These are phyloP conservation scores for Myocastor coypus DNA, from an alignment of 2,113 vertebrate genomes.

Conservation along the genomic window DNA sequence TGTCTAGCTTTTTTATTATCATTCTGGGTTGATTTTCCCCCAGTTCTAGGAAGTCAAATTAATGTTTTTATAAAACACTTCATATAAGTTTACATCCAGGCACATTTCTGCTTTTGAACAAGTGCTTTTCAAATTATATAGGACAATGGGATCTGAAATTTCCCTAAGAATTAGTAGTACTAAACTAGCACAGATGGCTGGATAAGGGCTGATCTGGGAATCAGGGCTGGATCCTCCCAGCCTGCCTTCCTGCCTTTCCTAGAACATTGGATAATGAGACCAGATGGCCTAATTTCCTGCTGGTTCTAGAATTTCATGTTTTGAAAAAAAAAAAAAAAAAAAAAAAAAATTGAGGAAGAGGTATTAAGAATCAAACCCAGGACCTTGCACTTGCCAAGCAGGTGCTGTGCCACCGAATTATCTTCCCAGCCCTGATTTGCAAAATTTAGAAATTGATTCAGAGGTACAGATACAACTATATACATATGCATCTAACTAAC, in stretches of 20 bases:
- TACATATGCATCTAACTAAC: neutral
- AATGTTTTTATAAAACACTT: constrained; percentile 34
- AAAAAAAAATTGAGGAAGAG: no score
- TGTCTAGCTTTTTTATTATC: neutral
- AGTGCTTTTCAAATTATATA: neutral
- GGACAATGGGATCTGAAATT: neutral
- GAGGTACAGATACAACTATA: neutral
- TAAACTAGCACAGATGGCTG: neutral
- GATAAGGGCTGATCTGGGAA: neutral
- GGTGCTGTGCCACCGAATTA: no score
- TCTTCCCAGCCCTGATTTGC: neutral
- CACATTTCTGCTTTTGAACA: neutral
- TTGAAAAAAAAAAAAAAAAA: neutral
- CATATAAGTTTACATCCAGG: neutral
- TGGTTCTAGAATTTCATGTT: neutral
- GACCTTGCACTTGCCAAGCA: no score
- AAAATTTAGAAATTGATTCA: constrained; percentile 16
- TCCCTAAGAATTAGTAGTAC: neutral
- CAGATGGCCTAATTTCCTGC: neutral
- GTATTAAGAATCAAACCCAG: no score
- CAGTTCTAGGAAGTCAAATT: constrained; percentile 5
- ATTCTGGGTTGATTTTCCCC: neutral
- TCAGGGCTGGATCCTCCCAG: neutral
- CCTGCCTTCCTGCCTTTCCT: neutral
- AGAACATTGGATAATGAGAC: neutral